A percentile compares a stretch with the other conserved stretches of the same genome.
Evolutionary conservation across 2,113 vertebrate species (phyloP).

Genomic region (Gulo gulo): DNA sequence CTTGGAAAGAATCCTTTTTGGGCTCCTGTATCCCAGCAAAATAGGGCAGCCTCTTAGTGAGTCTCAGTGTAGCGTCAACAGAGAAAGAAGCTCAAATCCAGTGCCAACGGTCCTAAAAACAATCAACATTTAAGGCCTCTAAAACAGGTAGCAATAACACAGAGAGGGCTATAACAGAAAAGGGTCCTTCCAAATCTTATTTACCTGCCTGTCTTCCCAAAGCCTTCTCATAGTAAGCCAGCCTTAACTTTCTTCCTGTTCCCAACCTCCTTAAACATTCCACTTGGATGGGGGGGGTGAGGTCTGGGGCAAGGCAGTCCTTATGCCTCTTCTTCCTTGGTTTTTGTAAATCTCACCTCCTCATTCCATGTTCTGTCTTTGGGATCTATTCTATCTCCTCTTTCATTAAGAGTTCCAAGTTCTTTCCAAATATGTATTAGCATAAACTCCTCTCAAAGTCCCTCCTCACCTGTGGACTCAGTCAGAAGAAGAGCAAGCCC

Average conservation of each 20-base stretch:
- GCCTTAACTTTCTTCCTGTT: background rate
- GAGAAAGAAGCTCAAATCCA: background rate
- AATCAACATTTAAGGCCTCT: background rate
- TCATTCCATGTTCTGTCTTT: background rate
- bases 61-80: background rate
- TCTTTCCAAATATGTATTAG: background rate
- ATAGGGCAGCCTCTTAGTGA: background rate
- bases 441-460: background rate
- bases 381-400: background rate
- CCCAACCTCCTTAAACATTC: background rate
- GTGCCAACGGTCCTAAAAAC: background rate
- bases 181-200: background rate
- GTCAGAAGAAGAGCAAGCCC: background rate
- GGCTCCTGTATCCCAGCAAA: background rate
- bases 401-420: background rate
- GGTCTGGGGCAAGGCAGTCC: fast-evolving
- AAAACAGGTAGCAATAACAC: background rate
- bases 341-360: background rate
- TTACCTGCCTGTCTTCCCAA: background rate
- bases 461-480: background rate
- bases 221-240: background rate
- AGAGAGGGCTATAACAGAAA: background rate
- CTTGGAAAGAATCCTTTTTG: background rate
- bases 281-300: background rate
- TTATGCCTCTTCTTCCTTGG: background rate